Evolutionary conservation across 2,797 vertebrate species (phyloP).

Genomic region (Semaprochilodus insignis): DNA sequence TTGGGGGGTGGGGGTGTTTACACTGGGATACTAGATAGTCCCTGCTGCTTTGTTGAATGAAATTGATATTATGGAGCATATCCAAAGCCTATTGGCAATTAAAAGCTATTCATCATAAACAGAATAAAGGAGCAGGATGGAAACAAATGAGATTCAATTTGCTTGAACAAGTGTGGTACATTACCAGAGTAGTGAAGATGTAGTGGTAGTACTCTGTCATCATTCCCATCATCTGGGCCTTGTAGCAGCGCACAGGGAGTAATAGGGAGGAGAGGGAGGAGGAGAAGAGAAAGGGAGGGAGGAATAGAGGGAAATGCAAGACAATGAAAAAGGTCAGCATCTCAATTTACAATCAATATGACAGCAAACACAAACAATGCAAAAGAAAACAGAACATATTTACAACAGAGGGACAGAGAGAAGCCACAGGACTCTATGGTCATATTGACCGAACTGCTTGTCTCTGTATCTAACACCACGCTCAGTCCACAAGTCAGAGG

Average conservation of each 20-base stretch:
- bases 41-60: slow-evolving; percentile 72
- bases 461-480: slow-evolving; percentile 5
- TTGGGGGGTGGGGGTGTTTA: slow-evolving; percentile 69
- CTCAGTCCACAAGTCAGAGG: slow-evolving; percentile 5
- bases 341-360: slow-evolving; percentile 61
- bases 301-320: slow-evolving; percentile 21
- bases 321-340: slow-evolving; percentile 56
- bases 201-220: slow-evolving; percentile 99
- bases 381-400: slow-evolving; percentile 19
- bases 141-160: slow-evolving; percentile 73
- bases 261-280: slow-evolving; percentile 44
- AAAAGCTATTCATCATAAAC: slow-evolving; percentile 77
- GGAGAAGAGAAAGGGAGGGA: slow-evolving; percentile 55
- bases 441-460: slow-evolving; percentile 29
- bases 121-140: slow-evolving; percentile 60
- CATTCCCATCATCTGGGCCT: slow-evolving; percentile 99
- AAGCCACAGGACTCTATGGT: slow-evolving; percentile 50
- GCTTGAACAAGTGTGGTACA: slow-evolving; percentile 74
- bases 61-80: slow-evolving; percentile 75
- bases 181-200: slow-evolving; percentile 99
- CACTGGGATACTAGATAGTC: slow-evolving; percentile 64
- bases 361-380: slow-evolving; percentile 50
- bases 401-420: background rate
- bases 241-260: slow-evolving; percentile 60
- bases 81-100: slow-evolving; percentile 76